Base-by-base conservation (phyloP, 2,888 invertebrate genomes). In the Magallana nippona region DNA sequence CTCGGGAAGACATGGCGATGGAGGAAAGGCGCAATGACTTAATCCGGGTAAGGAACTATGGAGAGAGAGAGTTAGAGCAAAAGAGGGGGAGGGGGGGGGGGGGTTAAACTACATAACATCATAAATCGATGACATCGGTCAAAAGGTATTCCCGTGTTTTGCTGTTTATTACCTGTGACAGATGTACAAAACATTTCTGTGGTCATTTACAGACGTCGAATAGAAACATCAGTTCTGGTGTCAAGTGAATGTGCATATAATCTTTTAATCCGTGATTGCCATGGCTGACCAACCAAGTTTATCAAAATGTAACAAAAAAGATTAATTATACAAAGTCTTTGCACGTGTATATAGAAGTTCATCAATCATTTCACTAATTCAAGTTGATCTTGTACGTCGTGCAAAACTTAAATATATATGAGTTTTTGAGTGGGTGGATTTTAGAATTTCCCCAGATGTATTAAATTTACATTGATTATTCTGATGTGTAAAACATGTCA, bases 221-320 rank as follows among this genome's bases (percentile, higher is more conserved):
- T 44, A 44, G 44, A 8, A 44, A 3, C 44, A 44, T 44, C 44
- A 44, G 3, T 44, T 32, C 32, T 71, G 71, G 13, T 71, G 71
- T 71, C 71, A 71, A 71, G 71, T 71, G 32, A 71, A 71, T 32
- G 32, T 71, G 44, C 32, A 32, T 60, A 27, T 71, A 71, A 71
- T 71, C 71, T 71, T 71, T 71, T 71, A 71, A 71, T 71, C 71
- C 71, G 3, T 27, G 71, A 71, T 71, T 71, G 32, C 71, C 71
- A 71, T 71, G 71, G 32, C 32, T 71, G 71, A 71, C 71, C 71
- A 71, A 10, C 32, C 32, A 32, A 32, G 32, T 32, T 32, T 32
- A 32, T 3, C 32, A 32, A 32, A 32, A 32, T 32, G 32, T 32
- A 32, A 32, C 32, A 32, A 44, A 44, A 44, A 44, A 44, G 8